Percentiles rank a stretch among this genome's conserved stretches.
Conservation (phyloP, 2,888 invertebrate genomes). For the Uropetala carovei region DNA sequence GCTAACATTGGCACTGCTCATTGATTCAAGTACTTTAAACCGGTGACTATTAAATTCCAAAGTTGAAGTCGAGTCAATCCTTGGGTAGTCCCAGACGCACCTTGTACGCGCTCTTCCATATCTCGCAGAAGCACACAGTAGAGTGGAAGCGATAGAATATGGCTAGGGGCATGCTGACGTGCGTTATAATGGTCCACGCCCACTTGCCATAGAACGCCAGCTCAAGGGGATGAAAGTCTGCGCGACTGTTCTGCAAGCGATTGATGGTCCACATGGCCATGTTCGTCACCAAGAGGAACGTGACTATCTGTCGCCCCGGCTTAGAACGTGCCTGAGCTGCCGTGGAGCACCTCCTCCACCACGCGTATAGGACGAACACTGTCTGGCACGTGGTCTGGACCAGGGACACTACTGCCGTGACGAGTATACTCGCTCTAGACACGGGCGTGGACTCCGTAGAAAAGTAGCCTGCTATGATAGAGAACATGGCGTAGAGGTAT, state of each 20-base stretch:
- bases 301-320: slow-evolving; percentile 90
- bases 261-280: slow-evolving; percentile 90
- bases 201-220: slow-evolving; percentile 74
- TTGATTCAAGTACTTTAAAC: no score
- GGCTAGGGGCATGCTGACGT: slow-evolving; percentile 75
- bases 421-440: slow-evolving; percentile 68
- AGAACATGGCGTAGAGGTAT: slow-evolving; percentile 65
- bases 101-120: slow-evolving; percentile 76
- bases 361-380: slow-evolving; percentile 77
- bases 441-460: slow-evolving; percentile 32
- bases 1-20: no score
- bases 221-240: slow-evolving; percentile 75
- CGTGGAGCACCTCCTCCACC: slow-evolving; percentile 82
- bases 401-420: slow-evolving; percentile 72
- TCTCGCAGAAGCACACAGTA: slow-evolving; percentile 75
- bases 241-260: slow-evolving; percentile 74
- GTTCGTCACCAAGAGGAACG: slow-evolving; percentile 88
- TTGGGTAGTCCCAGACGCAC: slow-evolving; percentile 66
- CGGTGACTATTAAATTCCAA: no score
- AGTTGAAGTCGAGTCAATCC: background rate
- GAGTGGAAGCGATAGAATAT: slow-evolving; percentile 76
- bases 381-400: slow-evolving; percentile 74
- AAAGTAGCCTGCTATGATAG: slow-evolving; percentile 65
- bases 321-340: slow-evolving; percentile 84
- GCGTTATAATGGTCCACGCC: slow-evolving; percentile 75